Evolutionary conservation across 2,113 vertebrate species (phyloP).

Genomic region (Rhinoptilus africanus): DNA sequence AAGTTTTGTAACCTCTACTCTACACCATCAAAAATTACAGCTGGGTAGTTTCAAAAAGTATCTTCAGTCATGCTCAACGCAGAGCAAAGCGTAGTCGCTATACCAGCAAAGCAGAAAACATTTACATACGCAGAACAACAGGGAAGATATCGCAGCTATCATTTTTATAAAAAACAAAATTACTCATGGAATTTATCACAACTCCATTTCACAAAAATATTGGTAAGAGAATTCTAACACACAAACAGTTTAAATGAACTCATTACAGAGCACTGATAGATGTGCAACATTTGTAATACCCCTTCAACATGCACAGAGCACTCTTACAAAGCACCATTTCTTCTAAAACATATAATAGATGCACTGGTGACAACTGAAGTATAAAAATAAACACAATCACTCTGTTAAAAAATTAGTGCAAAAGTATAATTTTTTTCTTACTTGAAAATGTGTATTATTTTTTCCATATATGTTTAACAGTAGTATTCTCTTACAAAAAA

Average conservation of each 20-base stretch:
- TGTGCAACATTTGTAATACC: background rate
- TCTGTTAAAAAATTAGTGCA: slow-evolving; percentile 8
- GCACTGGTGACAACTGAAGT: background rate
- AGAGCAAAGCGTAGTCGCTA: background rate
- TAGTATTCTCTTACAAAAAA: background rate
- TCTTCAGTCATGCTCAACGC: background rate
- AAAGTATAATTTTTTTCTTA: background rate
- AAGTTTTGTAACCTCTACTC: background rate
- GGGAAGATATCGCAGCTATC: background rate
- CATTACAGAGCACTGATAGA: background rate
- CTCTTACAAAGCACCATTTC: background rate
- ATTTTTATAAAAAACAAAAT: background rate
- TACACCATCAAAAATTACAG: slow-evolving; percentile 6
- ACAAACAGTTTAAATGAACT: background rate
- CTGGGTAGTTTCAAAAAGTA: background rate
- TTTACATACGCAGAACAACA: background rate
- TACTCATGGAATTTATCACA: background rate
- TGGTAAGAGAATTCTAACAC: background rate
- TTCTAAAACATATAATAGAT: background rate
- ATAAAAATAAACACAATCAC: slow-evolving; percentile 47
- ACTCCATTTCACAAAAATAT: background rate
- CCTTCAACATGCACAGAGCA: background rate
- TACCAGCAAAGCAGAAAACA: background rate
- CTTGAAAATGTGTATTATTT: background rate
- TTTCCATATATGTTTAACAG: background rate